phyloP scores from a whole-genome alignment of 1,140 invertebrate genomes.

The Chironomus tepperi region DNA sequence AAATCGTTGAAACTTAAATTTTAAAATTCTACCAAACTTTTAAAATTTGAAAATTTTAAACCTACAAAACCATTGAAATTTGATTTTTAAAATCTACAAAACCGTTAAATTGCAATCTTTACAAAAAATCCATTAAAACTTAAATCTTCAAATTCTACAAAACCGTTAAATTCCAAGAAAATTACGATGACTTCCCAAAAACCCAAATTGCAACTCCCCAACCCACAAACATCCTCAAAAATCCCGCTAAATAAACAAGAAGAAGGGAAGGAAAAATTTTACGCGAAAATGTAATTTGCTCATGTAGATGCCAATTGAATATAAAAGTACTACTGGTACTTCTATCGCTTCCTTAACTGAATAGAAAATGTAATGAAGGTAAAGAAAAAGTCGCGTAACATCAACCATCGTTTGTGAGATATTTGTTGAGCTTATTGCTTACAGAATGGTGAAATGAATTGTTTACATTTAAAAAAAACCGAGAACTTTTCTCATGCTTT shows the following conservation, averaged over 20 bases:
- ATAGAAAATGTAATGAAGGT: conserved; percentile 7
- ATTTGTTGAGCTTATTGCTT: conserved; percentile 7
- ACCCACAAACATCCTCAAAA: too few relatives aligned
- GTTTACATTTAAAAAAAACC: neutral
- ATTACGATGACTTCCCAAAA: too few relatives aligned
- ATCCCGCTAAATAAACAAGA: neutral
- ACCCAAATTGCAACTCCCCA: too few relatives aligned
- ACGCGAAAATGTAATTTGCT: conserved; percentile 21
- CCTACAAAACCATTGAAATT: too few relatives aligned
- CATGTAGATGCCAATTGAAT: conserved; percentile 7
- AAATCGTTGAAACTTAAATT: too few relatives aligned
- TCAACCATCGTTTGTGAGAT: conserved; percentile 4
- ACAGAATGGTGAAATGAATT: conserved; percentile 1
- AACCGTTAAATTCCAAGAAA: too few relatives aligned
- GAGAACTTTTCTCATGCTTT: neutral
- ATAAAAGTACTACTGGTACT: conserved; percentile 6
- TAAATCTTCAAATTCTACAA: too few relatives aligned
- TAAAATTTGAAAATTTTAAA: too few relatives aligned
- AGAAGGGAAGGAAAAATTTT: conserved; percentile 9
- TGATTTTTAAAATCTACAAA: too few relatives aligned
- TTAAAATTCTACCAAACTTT: too few relatives aligned
- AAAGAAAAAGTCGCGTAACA: neutral
- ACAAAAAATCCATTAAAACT: too few relatives aligned
- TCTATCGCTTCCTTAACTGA: neutral
- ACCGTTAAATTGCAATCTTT: too few relatives aligned